Evolutionary conservation across 2,797 vertebrate species (phyloP), one percentile per base, ranked within the genome.

Genomic region (Crax fasciolata): DNA sequence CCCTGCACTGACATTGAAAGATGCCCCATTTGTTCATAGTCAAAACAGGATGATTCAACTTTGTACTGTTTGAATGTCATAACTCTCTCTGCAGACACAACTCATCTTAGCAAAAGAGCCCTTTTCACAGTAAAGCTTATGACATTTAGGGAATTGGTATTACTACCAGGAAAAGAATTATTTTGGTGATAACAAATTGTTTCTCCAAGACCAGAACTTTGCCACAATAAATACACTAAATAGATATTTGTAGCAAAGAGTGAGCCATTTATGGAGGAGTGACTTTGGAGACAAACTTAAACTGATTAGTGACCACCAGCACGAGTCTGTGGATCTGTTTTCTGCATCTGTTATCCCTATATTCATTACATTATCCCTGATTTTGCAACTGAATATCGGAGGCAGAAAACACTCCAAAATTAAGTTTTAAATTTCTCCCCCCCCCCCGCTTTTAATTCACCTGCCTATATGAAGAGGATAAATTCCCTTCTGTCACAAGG

Each of bases 41-140:
- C 83, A 95, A 95, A 93, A 90, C 57, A 87, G 89, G 46, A 90
- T 86, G 74, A 92, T 89, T 93, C 91, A 96, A 71, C 91, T 93
- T 82, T 57, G 30, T 66, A 35, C 59, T 65, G n/a, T 57, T 66
- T 79, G 77, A 84, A 84, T 81, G 74, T 91, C 86, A 84, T 48
- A 88, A 87, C 51, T 92, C 76, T 80, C 71, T 25, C 44, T 61
- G 55, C 87, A 94, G 77, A 94, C 82, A 63, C 55, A 88, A 86
- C 71, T 73, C 44, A 67, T 85, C 49, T 73, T 72, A 84, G 71
- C 27, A 79, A 86, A 90, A 91, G 44, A 90, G 17, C 52, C 41
- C 38, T 82, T 91, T 93, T 82, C 21, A 93, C 84, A 61, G 72
- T 27, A 59, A 58, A 55, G 63, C 41, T 88, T 65, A n/a, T 74